Evolutionary conservation across 2,888 invertebrate genomes (phyloP), one percentile per base, ranked within the genome.

Genomic region (Cancer borealis): DNA sequence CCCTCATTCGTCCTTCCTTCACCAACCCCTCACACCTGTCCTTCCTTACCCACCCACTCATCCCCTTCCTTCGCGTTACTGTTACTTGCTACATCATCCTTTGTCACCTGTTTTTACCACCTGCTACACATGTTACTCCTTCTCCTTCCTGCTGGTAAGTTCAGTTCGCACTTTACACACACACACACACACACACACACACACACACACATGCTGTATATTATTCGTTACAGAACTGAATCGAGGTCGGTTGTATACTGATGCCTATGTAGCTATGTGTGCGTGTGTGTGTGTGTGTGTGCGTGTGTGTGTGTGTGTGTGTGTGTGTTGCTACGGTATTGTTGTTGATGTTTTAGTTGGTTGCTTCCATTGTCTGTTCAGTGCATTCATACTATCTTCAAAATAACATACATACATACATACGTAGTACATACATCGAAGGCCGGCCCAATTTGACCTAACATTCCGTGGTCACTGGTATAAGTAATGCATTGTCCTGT

Each of bases 291-390:
- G 66, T 66, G 5, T 66, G 66, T 54, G 66, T 66, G 66, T 66
- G 66, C 17, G 66, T 66, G 66, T 66, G 66, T 66, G 66, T 66
- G 66, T 66, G 66, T 66, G 66, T 66, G 66, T 66, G 66, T 66
- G 66, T 66, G 66, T 66, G 66, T 66, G 6, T 3, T 49, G 49
- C 12, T 49, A 49, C 12, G 2, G 6, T 66, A 66, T 66, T 66
- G 66, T 66, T 66, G 66, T 66, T 66, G 17, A n/a, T 3, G 66
- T 14, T n/a, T 66, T 66, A n/a, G 66, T 66, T 66, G 66, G 17
- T n/a, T 54, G 54, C 54, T 66, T 66, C 4, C n/a, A 17, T 66
- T 66, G 66, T 66, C 49, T 49, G 49, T 49, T 49, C 49, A 49
- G 49, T 49, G 49, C 49, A 49, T 49, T 0, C 49, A 49, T 49